Conservation (phyloP, 2,113 vertebrate genomes). For the Sialia sialis region DNA sequence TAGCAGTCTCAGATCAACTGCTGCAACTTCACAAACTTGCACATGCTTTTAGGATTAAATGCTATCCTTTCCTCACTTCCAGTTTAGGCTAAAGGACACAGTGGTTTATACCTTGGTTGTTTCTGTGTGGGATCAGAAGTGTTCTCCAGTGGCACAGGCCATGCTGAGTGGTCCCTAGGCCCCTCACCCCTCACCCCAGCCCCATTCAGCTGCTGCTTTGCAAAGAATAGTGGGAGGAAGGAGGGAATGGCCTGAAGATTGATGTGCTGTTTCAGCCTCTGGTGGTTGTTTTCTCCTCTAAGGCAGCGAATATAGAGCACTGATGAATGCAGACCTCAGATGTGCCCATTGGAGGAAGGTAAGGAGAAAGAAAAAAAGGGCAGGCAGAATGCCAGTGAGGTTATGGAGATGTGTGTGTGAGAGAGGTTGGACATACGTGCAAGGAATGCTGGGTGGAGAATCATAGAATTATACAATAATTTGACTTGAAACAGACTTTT, state of each 20-base stretch:
- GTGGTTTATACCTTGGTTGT: neutral
- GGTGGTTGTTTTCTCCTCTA: neutral
- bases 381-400: neutral
- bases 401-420: neutral
- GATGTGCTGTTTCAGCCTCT: neutral
- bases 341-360: fast-evolving
- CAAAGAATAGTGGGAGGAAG: neutral
- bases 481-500: neutral
- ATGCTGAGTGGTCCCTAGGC: neutral
- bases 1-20: neutral
- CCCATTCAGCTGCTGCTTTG: neutral
- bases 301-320: neutral
- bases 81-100: neutral
- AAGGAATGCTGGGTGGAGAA: neutral
- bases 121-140: neutral
- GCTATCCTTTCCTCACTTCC: neutral
- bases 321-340: neutral
- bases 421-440: neutral
- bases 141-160: neutral
- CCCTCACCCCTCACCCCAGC: too few species aligned
- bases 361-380: neutral
- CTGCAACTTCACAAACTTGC: neutral
- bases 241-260: neutral
- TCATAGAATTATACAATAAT: neutral
- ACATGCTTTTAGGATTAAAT: neutral